A percentile compares a stretch with the other conserved stretches of the same genome.
phyloP scores from a whole-genome alignment of 2,113 vertebrate species.

The Willisornis vidua region DNA sequence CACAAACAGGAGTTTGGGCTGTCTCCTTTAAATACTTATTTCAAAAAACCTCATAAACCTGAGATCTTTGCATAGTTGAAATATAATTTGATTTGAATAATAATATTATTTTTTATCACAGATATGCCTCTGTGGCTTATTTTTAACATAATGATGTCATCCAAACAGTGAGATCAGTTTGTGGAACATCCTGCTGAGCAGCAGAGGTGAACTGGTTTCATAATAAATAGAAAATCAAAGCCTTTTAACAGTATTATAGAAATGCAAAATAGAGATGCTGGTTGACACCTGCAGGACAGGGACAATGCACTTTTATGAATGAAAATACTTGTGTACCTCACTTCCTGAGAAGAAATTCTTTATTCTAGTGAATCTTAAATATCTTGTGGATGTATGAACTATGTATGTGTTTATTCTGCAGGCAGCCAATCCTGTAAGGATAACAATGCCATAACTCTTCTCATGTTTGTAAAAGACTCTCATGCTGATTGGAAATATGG shows the following conservation, averaged over 20 bases:
- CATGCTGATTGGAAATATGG: neutral
- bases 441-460: neutral
- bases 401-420: neutral
- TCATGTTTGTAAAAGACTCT: neutral
- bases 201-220: neutral
- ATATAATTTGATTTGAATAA: constrained; percentile 40
- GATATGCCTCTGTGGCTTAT: neutral
- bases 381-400: neutral
- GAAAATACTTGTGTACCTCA: neutral
- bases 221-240: constrained; percentile 13
- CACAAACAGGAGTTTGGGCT: neutral
- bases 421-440: neutral
- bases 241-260: neutral
- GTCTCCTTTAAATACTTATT: neutral
- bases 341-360: neutral
- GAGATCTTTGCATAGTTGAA: neutral
- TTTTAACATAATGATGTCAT: constrained; percentile 46
- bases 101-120: constrained; percentile 5
- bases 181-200: neutral
- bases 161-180: constrained; percentile 21
- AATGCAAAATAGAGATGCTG: neutral
- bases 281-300: neutral
- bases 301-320: neutral
- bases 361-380: neutral
- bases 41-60: neutral